Conservation (phyloP, 2,113 vertebrate species). For the Azemiops feae region DNA sequence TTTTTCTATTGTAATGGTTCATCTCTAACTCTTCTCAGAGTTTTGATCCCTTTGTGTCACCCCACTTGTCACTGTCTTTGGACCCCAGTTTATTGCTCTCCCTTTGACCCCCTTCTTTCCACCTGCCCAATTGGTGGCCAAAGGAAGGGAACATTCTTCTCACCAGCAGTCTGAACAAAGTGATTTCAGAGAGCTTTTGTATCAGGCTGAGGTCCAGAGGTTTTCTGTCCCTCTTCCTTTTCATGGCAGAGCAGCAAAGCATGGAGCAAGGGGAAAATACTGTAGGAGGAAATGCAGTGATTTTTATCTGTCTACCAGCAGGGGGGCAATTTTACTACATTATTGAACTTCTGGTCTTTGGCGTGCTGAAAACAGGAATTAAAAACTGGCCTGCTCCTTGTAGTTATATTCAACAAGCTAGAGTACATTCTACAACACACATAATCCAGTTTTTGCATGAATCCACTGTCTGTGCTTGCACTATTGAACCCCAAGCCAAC, state of each 20-base stretch:
- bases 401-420: too few species aligned
- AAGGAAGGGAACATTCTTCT: background rate
- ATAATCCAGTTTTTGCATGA: too few species aligned
- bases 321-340: background rate
- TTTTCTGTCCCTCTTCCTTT: background rate
- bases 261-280: too few species aligned
- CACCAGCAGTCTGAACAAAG: background rate
- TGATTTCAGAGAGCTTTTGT: background rate
- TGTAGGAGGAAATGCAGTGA: background rate
- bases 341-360: background rate
- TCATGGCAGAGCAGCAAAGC: background rate
- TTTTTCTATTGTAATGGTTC: too few species aligned
- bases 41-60: too few species aligned
- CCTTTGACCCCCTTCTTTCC: background rate
- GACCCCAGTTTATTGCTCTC: background rate
- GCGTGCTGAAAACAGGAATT: too few species aligned
- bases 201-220: background rate
- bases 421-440: too few species aligned
- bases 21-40: too few species aligned
- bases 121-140: background rate
- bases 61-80: background rate
- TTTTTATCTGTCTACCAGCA: background rate
- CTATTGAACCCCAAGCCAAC: too few species aligned
- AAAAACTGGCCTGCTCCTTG: background rate
- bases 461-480: too few species aligned